phyloP scores from a whole-genome alignment of 2,888 invertebrate species.

The Drosophila aldrichi region DNA sequence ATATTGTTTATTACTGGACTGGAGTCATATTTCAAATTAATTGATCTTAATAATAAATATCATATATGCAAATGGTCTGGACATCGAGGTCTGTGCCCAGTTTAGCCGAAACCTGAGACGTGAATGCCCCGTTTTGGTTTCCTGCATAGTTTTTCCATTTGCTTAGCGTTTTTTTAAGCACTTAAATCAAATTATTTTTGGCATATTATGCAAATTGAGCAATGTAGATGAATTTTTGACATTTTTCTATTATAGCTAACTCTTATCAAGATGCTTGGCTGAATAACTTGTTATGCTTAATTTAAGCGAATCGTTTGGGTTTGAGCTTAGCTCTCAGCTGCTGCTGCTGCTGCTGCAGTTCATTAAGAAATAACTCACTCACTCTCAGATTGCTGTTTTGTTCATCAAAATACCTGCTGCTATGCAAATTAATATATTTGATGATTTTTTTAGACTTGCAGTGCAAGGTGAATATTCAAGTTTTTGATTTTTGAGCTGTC shows the following conservation, averaged over 20 bases:
- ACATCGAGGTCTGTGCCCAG: conserved; percentile 8
- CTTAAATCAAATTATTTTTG: conserved; percentile 1
- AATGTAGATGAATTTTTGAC: conserved; percentile 6
- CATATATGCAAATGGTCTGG: conserved; percentile 14
- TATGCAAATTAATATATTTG: conserved; percentile 2
- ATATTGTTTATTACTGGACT: conserved; percentile 24
- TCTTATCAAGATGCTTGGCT: conserved; percentile 17
- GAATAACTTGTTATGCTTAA: conserved; percentile 39
- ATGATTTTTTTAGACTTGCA: neutral
- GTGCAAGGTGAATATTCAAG: neutral
- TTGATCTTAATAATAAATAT: conserved; percentile 10
- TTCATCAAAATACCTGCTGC: neutral
- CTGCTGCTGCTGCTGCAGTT: neutral
- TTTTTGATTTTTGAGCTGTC: neutral
- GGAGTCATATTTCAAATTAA: conserved; percentile 27
- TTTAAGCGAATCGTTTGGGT: no score
- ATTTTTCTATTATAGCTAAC: neutral
- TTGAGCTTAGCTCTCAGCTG: neutral
- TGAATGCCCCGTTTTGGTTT: conserved; percentile 30
- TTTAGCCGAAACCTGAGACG: conserved; percentile 7
- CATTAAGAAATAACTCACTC: neutral
- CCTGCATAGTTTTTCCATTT: conserved; percentile 32
- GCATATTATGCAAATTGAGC: conserved; percentile 42
- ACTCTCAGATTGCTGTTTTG: neutral
- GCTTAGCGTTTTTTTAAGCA: neutral